A percentile compares a stretch with the other conserved stretches of the same genome.
Evolutionary conservation across 2,113 vertebrate genomes (phyloP).

Genomic region (Silurus glanis): DNA sequence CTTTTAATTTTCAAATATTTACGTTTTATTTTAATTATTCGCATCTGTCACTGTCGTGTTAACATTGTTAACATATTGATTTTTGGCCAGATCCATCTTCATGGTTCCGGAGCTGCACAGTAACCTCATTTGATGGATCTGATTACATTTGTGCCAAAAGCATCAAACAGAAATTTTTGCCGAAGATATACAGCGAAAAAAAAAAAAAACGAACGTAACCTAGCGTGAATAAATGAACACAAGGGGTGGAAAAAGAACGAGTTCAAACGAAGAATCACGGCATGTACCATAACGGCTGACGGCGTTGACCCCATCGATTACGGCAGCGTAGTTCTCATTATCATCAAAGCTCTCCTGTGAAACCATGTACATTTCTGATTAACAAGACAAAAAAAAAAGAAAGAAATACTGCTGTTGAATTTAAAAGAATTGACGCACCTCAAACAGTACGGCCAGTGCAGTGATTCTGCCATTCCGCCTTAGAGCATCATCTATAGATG

Average conservation of each 20-base stretch:
- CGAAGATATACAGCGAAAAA: background rate
- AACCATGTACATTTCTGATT: constrained; percentile 8
- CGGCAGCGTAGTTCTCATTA: constrained; percentile 78
- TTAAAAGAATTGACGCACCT: constrained; percentile 79
- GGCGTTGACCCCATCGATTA: constrained; percentile 83
- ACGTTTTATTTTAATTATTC: too few species aligned
- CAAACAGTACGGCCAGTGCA: constrained; percentile 88
- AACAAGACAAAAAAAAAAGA: background rate
- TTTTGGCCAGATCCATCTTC: too few species aligned
- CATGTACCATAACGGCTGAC: constrained; percentile 91
- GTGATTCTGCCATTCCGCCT: constrained; percentile 82
- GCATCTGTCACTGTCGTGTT: too few species aligned
- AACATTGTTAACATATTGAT: too few species aligned
- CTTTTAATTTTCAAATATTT: too few species aligned
- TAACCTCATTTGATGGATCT: too few species aligned
- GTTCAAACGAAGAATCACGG: background rate
- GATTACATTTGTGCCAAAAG: too few species aligned
- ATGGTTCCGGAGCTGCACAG: too few species aligned
- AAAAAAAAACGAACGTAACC: background rate
- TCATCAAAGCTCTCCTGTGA: constrained; percentile 82
- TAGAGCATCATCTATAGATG: constrained; percentile 84
- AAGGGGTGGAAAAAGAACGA: too few species aligned
- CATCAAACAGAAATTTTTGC: background rate
- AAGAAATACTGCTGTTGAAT: constrained; percentile 64
- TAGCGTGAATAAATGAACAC: too few species aligned